Conservation (phyloP, 2,797 vertebrate genomes). For the Malacoraja senta region DNA sequence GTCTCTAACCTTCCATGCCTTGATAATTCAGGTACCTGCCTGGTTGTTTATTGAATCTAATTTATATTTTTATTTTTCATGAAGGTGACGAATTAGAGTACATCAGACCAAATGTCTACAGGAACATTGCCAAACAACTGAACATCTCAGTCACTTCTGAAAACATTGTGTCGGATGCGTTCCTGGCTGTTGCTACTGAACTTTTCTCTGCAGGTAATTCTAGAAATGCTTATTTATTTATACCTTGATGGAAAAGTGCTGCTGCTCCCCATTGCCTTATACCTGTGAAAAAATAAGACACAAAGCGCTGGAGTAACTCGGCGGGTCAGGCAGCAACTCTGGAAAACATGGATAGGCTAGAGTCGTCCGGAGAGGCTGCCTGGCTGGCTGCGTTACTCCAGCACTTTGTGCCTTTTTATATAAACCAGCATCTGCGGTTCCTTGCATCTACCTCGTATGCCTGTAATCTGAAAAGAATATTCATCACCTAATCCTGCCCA, state of each 20-base stretch:
- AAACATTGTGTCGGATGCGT: slow-evolving; percentile 79
- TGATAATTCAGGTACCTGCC: no score
- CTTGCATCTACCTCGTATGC: no score
- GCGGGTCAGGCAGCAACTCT: no score
- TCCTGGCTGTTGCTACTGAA: slow-evolving; percentile 83
- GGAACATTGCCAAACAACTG: slow-evolving; percentile 81
- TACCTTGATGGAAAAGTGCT: neutral
- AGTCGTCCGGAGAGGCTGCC: no score
- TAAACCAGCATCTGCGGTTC: no score
- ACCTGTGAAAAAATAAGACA: neutral
- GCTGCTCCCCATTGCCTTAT: neutral
- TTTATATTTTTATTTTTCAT: neutral
- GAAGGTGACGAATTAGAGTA: slow-evolving; percentile 86
- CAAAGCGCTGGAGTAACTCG: no score
- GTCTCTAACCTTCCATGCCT: no score
- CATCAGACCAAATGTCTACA: slow-evolving; percentile 83
- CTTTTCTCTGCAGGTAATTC: slow-evolving; percentile 86
- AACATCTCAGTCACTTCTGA: slow-evolving; percentile 86
- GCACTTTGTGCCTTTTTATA: no score
- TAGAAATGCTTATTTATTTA: neutral
- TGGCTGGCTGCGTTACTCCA: no score
- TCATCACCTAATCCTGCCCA: neutral
- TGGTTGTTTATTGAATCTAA: no score
- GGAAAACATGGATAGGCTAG: no score
- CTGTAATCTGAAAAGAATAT: neutral